Conservation (phyloP, 1,140 invertebrate genomes). For the Antheraea mylitta region DNA sequence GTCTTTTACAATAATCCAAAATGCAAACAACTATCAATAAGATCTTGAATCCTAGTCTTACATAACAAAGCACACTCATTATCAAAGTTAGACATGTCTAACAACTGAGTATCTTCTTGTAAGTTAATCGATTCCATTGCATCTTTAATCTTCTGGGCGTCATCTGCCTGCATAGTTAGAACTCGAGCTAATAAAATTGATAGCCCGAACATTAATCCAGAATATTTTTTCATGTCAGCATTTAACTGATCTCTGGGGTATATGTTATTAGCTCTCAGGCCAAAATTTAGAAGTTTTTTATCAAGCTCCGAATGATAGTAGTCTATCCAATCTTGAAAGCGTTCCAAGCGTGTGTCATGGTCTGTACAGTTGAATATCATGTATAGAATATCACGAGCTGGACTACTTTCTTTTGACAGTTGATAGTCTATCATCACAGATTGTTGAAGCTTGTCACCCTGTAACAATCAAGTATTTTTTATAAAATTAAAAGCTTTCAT, state of each 20-base stretch:
- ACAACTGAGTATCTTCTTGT: neutral
- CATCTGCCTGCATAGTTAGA: slow-evolving; percentile 2
- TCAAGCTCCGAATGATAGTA: slow-evolving; percentile 32
- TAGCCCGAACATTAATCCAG: slow-evolving; percentile 13
- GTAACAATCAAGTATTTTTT: slow-evolving; percentile 15
- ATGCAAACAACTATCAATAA: slow-evolving; percentile 7
- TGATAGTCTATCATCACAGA: no score
- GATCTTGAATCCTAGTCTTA: neutral
- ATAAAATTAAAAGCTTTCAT: no score
- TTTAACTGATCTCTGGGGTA: slow-evolving; percentile 33
- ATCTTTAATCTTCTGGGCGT: slow-evolving; percentile 8
- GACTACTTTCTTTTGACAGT: slow-evolving; percentile 16
- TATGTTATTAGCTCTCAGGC: slow-evolving; percentile 23
- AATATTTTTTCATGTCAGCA: slow-evolving; percentile 34
- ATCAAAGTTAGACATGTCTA: neutral
- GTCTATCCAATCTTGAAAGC: slow-evolving; percentile 36
- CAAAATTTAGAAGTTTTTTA: slow-evolving; percentile 23
- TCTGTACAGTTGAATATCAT: slow-evolving; percentile 37
- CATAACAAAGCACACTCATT: neutral
- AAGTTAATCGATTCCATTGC: neutral
- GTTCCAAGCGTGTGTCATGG: slow-evolving; percentile 6
- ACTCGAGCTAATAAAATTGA: slow-evolving; percentile 7
- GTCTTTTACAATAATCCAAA: neutral
- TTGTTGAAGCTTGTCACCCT: slow-evolving; percentile 18
- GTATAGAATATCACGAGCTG: slow-evolving; percentile 28